These are phyloP conservation scores for Rhagonycha fulva DNA, from an alignment of 2,888 invertebrate genomes.

Conservation along the genomic window DNA sequence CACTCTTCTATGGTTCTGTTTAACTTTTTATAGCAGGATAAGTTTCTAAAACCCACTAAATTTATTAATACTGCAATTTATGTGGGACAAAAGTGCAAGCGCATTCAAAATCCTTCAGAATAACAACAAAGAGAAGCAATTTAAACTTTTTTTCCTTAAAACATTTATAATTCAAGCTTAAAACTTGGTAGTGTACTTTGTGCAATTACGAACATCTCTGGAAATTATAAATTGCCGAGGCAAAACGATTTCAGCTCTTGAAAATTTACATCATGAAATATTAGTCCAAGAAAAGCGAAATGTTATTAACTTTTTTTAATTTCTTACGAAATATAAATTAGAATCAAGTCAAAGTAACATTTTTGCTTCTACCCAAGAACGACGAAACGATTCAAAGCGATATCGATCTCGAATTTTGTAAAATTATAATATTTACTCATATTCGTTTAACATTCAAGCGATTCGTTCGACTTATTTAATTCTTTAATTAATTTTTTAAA, in stretches of 20 bases:
- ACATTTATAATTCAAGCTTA: constrained; percentile 23
- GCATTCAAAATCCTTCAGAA: not conserved
- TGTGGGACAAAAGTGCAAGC: not conserved
- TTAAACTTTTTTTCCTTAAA: constrained; percentile 19
- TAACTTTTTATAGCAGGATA: not conserved
- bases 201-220: constrained; percentile 20
- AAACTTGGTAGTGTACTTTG: constrained; percentile 16
- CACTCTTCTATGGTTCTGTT: not conserved
- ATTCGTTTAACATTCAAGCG: not conserved
- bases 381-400: not conserved
- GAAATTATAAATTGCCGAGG: constrained; percentile 22
- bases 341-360: constrained; percentile 21
- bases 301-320: constrained; percentile 27
- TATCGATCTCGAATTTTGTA: constrained; percentile 12
- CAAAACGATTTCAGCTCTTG: constrained; percentile 20
- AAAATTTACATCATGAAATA: constrained; percentile 28
- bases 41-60: not conserved
- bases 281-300: constrained; percentile 19
- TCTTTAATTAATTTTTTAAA: not conserved
- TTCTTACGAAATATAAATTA: constrained; percentile 24
- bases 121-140: not conserved
- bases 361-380: not conserved
- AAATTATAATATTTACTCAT: constrained; percentile 7
- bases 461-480: not conserved
- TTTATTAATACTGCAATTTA: not conserved